Percentiles rank a stretch among this genome's conserved stretches.
These are phyloP conservation scores for Trissolcus basalis DNA, from an alignment of 1,140 invertebrate species.

Conservation along the genomic window DNA sequence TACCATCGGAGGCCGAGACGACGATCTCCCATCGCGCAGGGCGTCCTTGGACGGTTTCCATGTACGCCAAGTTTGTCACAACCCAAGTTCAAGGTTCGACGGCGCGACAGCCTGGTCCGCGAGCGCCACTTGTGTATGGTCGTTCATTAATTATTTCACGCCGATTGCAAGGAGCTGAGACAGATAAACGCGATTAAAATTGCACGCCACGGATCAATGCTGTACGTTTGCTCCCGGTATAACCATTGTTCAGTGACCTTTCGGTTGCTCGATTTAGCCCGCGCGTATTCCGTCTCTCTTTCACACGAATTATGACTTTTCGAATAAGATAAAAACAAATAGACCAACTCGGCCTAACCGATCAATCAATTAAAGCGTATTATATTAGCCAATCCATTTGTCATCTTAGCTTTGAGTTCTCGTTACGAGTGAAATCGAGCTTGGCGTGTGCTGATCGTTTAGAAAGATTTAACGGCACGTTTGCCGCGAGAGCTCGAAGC, in stretches of 20 bases:
- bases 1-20: constrained; percentile 38
- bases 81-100: constrained; percentile 57
- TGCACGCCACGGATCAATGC: constrained; percentile 19
- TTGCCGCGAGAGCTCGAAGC: constrained; percentile 37
- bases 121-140: constrained; percentile 32
- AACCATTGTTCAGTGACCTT: constrained; percentile 18
- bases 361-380: no score
- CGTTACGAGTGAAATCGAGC: constrained; percentile 18
- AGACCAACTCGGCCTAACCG: no score
- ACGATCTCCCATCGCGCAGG: constrained; percentile 49
- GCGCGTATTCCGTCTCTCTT: no score
- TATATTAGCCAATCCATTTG: no score
- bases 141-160: constrained; percentile 45
- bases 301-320: no score
- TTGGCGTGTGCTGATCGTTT: constrained; percentile 21
- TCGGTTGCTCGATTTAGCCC: no score
- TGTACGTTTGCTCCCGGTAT: constrained; percentile 1
- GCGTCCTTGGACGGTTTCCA: constrained; percentile 58
- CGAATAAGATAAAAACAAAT: no score
- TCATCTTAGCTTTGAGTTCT: no score
- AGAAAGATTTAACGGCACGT: constrained; percentile 38
- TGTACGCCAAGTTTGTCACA: constrained; percentile 60
- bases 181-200: constrained; percentile 34
- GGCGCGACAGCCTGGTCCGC: constrained; percentile 48
- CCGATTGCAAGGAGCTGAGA: constrained; percentile 24